A percentile compares a stretch with the other conserved stretches of the same genome.
Evolutionary conservation across 64 coral and sea anemone species (phyloP).

Genomic region (Hydrozoanthus tunicans): DNA sequence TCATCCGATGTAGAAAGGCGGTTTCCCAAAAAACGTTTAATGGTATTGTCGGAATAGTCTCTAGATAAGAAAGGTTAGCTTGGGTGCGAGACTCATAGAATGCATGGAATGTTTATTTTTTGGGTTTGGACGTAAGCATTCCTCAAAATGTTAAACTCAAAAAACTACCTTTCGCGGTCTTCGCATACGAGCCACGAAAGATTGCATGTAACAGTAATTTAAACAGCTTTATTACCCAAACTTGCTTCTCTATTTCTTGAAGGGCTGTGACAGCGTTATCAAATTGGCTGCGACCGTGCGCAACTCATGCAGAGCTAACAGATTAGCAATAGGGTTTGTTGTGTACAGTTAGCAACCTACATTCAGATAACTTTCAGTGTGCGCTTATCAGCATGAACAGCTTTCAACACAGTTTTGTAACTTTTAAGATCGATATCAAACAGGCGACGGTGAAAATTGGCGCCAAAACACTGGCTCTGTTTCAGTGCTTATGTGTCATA

Average conservation of each 20-base stretch:
- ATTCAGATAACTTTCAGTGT: not conserved
- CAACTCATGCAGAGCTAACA: too few relatives aligned
- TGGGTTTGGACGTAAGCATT: not conserved
- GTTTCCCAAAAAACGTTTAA: constrained; percentile 32
- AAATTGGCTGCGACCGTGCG: too few relatives aligned
- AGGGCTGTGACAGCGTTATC: too few relatives aligned
- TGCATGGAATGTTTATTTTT: constrained; percentile 47
- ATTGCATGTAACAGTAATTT: not conserved
- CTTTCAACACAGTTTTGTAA: constrained; percentile 59
- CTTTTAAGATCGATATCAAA: constrained; percentile 40
- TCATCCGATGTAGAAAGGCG: constrained; percentile 50
- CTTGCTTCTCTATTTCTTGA: too few relatives aligned
- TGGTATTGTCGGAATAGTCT: constrained; percentile 35
- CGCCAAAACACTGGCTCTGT: not conserved
- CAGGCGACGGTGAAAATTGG: constrained; percentile 1
- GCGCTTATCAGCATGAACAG: constrained; percentile 37
- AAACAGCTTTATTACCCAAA: too few relatives aligned
- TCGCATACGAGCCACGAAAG: not conserved
- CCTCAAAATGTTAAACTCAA: constrained; percentile 8
- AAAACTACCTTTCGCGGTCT: not conserved
- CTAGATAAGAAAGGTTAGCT: constrained; percentile 55
- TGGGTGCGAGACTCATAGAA: constrained; percentile 24
- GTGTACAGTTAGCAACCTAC: not conserved
- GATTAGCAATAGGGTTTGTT: not conserved
- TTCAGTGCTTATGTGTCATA: constrained; percentile 15